Evolutionary conservation across 2,113 vertebrate species (phyloP).

Genomic region (Tenrec ecaudatus): DNA sequence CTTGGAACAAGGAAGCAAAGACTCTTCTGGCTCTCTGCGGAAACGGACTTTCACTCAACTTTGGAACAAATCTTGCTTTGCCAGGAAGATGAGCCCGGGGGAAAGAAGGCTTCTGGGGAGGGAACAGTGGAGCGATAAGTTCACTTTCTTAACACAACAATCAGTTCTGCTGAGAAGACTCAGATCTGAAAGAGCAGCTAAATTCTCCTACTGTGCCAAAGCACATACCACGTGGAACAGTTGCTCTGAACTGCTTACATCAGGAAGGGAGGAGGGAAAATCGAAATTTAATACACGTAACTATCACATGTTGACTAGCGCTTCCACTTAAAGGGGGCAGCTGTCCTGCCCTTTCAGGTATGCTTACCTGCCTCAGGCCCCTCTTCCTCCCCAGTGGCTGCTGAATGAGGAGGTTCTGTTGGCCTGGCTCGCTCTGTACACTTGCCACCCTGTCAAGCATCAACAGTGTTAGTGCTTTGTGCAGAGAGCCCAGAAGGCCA

Average conservation of each 20-base stretch:
- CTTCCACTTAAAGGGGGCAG: background rate
- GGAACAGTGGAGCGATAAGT: background rate
- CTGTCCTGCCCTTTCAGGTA: background rate
- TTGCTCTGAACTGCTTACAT: conserved; percentile 33
- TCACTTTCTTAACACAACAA: background rate
- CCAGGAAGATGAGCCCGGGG: background rate
- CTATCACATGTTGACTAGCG: background rate
- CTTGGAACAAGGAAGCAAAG: conserved; percentile 9
- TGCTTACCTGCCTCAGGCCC: conserved; percentile 95
- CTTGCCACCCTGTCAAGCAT: conserved; percentile 95
- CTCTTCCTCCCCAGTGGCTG: conserved; percentile 96
- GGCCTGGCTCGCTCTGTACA: conserved; percentile 98
- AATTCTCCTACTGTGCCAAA: background rate
- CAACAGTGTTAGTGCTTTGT: conserved; percentile 79
- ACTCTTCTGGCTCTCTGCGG: background rate
- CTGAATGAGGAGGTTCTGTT: conserved; percentile 96
- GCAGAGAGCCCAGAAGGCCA: background rate
- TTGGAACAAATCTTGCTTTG: background rate
- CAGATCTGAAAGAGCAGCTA: conserved; percentile 2
- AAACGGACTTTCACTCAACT: background rate
- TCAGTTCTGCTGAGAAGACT: conserved; percentile 22
- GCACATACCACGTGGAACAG: conserved; percentile 9
- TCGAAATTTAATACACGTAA: background rate
- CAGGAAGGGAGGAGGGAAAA: background rate
- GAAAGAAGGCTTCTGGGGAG: background rate